Percentiles rank a stretch among this genome's conserved stretches.
Evolutionary conservation across 2,797 vertebrate genomes (phyloP).

Genomic region (Myotis vivesi): DNA sequence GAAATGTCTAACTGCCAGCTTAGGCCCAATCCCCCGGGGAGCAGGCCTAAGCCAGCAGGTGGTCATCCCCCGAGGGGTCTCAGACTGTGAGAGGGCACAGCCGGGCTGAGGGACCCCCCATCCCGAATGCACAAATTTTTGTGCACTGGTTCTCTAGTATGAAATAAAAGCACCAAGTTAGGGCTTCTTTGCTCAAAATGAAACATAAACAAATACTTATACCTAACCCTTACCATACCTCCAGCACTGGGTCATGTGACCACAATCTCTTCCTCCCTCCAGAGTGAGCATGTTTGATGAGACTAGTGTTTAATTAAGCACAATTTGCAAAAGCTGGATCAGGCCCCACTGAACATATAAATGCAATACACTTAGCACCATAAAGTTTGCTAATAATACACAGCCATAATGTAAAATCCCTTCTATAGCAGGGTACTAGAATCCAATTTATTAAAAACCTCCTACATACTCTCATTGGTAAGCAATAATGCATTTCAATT

Average conservation of each 20-base stretch:
- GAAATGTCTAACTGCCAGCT: no score
- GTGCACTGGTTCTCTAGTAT: neutral
- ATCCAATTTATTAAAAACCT: conserved; percentile 52
- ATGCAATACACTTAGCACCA: conserved; percentile 52
- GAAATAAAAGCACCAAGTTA: neutral
- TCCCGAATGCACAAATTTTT: no score
- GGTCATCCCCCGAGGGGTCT: no score
- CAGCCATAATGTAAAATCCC: conserved; percentile 58
- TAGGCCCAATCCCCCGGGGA: no score
- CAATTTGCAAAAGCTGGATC: conserved; percentile 63
- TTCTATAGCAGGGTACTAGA: conserved; percentile 39
- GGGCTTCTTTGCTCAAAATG: neutral
- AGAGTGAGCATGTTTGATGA: neutral
- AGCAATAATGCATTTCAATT: conserved; percentile 63
- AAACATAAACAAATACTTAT: conserved; percentile 20
- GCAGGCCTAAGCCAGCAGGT: no score
- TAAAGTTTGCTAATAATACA: conserved; percentile 61
- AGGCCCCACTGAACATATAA: conserved; percentile 55
- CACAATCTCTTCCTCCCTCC: neutral
- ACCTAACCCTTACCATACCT: neutral
- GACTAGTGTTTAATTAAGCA: conserved; percentile 61
- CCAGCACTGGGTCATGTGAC: neutral
- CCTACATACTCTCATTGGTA: conserved; percentile 56
- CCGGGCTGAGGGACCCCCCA: no score
- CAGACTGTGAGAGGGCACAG: no score